Percentiles rank a stretch among this genome's conserved stretches.
These are phyloP conservation scores for Arizona elegans DNA, from an alignment of 2,113 vertebrate genomes.

Conservation along the genomic window DNA sequence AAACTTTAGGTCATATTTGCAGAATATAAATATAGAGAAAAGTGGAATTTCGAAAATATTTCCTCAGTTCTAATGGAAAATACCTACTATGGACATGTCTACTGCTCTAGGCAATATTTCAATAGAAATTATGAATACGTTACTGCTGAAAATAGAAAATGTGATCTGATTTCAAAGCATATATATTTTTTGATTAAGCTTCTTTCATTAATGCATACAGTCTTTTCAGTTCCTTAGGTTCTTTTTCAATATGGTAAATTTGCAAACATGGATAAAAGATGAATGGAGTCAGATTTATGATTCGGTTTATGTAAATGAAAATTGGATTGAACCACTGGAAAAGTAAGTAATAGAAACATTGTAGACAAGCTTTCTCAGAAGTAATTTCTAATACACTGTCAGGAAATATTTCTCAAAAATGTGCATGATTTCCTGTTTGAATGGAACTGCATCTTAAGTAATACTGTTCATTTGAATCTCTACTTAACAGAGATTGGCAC, in stretches of 20 bases:
- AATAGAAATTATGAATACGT: neutral
- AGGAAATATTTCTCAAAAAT: neutral
- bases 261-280: constrained; percentile 83
- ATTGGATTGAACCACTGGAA: constrained; percentile 79
- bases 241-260: constrained; percentile 79
- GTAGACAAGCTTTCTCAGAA: neutral
- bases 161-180: neutral
- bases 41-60: neutral
- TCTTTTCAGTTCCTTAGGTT: constrained; percentile 84
- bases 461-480: neutral
- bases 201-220: neutral
- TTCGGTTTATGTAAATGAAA: constrained; percentile 72
- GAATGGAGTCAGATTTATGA: constrained; percentile 87
- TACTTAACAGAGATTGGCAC: neutral
- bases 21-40: neutral
- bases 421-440: neutral
- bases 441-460: neutral
- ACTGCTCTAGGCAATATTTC: neutral
- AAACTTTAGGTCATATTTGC: neutral
- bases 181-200: constrained; percentile 2
- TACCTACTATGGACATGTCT: neutral
- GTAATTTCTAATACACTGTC: too few species aligned
- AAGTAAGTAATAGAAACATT: constrained; percentile 65
- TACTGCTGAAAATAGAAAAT: neutral
- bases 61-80: neutral